phyloP scores from a whole-genome alignment of 92 coral and sea anemone genomes.

The Siderastrea radians region DNA sequence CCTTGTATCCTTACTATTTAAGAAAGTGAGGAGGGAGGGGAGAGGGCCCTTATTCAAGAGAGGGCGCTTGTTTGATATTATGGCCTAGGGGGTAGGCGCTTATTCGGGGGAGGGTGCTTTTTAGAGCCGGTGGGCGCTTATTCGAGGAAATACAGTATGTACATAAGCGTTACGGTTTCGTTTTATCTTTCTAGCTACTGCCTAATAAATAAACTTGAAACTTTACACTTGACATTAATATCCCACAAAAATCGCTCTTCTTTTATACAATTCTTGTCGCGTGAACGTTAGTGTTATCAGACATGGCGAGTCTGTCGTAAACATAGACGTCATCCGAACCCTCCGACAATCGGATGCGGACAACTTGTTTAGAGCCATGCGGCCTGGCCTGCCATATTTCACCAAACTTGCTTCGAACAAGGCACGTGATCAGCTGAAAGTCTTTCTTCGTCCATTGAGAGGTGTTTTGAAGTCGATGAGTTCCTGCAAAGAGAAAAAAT shows the following conservation, averaged over 20 bases:
- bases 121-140: too few relatives aligned
- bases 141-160: too few relatives aligned
- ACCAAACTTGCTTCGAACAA: conserved; percentile 44
- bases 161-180: too few relatives aligned
- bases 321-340: conserved; percentile 38
- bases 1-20: too few relatives aligned
- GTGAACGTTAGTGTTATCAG: background rate
- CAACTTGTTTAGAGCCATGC: conserved; percentile 31
- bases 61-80: too few relatives aligned
- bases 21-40: too few relatives aligned
- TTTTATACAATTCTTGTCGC: background rate
- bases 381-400: conserved; percentile 51
- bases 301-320: conserved; percentile 13
- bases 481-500: background rate
- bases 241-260: background rate
- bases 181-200: too few relatives aligned
- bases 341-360: conserved; percentile 39
- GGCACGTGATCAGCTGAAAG: conserved; percentile 37
- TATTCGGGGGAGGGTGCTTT: too few relatives aligned
- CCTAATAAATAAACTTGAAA: too few relatives aligned
- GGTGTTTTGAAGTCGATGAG: background rate
- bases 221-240: too few relatives aligned
- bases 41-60: too few relatives aligned
- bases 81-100: too few relatives aligned
- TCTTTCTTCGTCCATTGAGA: conserved; percentile 34